Conservation (phyloP, 2,113 vertebrate species). For the Xyliphius kryptos region DNA sequence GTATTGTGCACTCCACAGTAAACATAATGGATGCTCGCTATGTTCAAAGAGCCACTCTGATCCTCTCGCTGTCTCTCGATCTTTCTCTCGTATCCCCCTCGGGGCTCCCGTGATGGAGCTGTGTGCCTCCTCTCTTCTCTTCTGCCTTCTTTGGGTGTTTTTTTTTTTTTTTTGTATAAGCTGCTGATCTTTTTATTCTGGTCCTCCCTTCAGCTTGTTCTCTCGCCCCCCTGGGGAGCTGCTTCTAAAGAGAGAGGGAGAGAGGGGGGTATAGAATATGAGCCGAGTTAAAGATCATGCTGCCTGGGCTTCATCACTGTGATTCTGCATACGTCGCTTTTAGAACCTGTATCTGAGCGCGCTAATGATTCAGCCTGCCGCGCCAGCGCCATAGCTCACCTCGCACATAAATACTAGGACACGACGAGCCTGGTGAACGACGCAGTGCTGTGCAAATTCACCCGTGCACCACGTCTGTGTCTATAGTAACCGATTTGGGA, state of each 20-base stretch:
- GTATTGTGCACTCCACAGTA: slow-evolving; percentile 52
- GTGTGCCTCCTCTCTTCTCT: not conserved
- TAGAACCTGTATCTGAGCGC: no score
- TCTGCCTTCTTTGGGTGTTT: slow-evolving; percentile 1
- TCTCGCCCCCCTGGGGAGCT: slow-evolving; percentile 18
- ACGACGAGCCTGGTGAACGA: no score
- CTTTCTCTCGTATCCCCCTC: slow-evolving; percentile 13
- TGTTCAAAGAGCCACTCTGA: slow-evolving; percentile 31
- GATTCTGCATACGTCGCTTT: not conserved
- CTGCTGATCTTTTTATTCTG: slow-evolving; percentile 57
- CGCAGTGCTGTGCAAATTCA: no score
- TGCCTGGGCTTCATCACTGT: not conserved
- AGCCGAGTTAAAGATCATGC: slow-evolving; percentile 2
- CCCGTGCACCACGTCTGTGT: no score
- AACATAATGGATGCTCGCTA: slow-evolving; percentile 56
- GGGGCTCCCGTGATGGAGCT: slow-evolving; percentile 18
- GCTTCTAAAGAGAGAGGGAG: slow-evolving; percentile 4
- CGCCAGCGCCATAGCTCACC: no score
- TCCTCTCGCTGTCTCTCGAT: slow-evolving; percentile 9
- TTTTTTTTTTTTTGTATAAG: slow-evolving; percentile 30
- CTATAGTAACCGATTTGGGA: no score
- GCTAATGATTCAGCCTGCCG: no score
- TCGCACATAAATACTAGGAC: no score
- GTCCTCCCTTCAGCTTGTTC: slow-evolving; percentile 9
- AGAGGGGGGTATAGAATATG: not conserved